A percentile compares a stretch with the other conserved stretches of the same genome.
Evolutionary conservation across 2,888 invertebrate species (phyloP).

Genomic region (Pyrrhosoma nymphula): DNA sequence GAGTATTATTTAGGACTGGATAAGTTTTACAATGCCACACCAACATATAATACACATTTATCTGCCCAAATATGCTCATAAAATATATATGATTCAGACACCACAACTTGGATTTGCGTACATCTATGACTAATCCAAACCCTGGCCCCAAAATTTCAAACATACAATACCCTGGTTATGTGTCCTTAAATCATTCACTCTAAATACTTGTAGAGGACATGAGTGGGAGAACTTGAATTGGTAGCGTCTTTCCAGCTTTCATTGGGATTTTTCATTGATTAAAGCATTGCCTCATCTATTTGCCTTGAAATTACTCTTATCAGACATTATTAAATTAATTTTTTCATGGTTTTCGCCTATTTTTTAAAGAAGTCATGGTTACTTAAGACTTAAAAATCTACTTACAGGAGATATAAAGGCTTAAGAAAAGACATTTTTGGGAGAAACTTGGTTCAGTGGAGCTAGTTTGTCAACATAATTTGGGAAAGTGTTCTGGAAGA

Average conservation of each 20-base stretch:
- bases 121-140: constrained; percentile 1
- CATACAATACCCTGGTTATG: constrained; percentile 46
- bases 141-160: constrained; percentile 43
- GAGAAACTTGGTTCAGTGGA: background rate
- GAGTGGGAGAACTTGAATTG: background rate
- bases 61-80: constrained; percentile 36
- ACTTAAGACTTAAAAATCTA: background rate
- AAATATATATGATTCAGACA: constrained; percentile 38
- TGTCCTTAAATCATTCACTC: background rate
- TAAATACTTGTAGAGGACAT: background rate
- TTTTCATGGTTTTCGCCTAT: background rate
- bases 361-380: background rate
- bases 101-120: constrained; percentile 31
- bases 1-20: background rate
- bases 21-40: background rate
- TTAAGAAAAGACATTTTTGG: background rate
- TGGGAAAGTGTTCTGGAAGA: constrained; percentile 48
- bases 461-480: background rate
- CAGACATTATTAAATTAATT: background rate
- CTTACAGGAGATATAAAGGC: background rate
- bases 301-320: background rate
- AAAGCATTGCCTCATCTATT: background rate
- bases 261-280: background rate
- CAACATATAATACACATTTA: background rate
- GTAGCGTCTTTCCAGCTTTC: background rate